phyloP scores from a whole-genome alignment of 1,140 invertebrate species.

The Mycetomoellerius zeteki region DNA sequence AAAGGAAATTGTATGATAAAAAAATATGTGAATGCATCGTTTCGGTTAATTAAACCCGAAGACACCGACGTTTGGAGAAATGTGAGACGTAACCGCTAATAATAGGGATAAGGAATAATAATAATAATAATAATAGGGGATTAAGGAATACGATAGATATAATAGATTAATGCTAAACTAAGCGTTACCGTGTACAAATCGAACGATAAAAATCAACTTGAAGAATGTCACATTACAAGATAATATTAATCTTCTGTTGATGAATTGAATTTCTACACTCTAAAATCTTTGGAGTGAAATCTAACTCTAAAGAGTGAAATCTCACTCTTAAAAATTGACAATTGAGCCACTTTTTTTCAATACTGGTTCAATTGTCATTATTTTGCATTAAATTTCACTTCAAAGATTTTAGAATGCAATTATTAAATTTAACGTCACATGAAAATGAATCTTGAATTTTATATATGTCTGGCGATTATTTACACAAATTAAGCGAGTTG shows the following conservation, averaged over 20 bases:
- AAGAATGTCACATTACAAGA: background rate
- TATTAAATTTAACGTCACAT: background rate
- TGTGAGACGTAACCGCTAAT: background rate
- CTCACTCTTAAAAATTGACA: too few relatives aligned
- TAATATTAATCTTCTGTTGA: background rate
- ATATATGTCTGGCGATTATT: constrained; percentile 35
- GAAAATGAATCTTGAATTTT: background rate
- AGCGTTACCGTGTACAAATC: background rate
- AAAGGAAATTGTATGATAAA: constrained; percentile 37
- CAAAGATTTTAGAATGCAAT: too few relatives aligned
- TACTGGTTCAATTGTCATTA: too few relatives aligned
- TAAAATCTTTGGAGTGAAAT: too few relatives aligned
- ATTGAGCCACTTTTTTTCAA: too few relatives aligned
- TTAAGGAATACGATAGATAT: background rate
- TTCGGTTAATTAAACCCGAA: background rate
- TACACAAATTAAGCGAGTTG: constrained; percentile 58
- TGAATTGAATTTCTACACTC: background rate
- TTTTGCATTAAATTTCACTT: too few relatives aligned
- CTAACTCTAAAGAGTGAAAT: too few relatives aligned
- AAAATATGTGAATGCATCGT: constrained; percentile 26
- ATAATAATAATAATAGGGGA: too few relatives aligned
- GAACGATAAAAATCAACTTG: background rate
- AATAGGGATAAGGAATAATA: background rate
- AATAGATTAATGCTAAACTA: background rate
- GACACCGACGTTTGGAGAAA: background rate